These are phyloP conservation scores for Andinoacara biseriatus DNA, from an alignment of 2,113 vertebrate species.

Conservation along the genomic window DNA sequence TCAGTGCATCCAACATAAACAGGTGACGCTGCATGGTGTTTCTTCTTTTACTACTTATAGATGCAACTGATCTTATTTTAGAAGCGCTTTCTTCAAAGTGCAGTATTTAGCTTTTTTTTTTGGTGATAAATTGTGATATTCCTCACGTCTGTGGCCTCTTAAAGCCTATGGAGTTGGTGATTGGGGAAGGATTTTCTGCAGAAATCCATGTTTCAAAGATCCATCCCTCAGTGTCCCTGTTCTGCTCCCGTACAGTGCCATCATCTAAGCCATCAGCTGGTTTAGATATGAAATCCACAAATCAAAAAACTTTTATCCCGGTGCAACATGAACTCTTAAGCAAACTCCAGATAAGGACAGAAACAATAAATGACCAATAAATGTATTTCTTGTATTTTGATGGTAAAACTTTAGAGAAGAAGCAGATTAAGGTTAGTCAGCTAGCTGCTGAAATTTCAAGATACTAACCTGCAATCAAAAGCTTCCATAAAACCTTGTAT, in stretches of 20 bases:
- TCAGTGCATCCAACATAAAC: slow-evolving; percentile 67
- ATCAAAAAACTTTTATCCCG: neutral
- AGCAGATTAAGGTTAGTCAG: neutral
- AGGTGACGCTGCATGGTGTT: slow-evolving; percentile 51
- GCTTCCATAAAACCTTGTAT: neutral
- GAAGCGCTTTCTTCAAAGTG: neutral
- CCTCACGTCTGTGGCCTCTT: neutral
- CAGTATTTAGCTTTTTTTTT: neutral
- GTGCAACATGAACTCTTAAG: neutral
- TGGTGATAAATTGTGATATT: neutral
- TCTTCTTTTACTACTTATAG: neutral
- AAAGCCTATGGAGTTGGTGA: neutral
- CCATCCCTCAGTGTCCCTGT: neutral
- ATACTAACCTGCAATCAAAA: neutral
- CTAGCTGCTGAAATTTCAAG: neutral
- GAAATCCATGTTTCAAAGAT: neutral
- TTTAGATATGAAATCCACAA: neutral
- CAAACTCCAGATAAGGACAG: neutral
- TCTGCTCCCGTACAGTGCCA: neutral
- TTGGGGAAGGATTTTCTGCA: neutral
- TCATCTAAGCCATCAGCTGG: neutral
- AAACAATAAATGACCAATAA: neutral
- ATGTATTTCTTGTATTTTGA: neutral
- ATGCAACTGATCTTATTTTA: neutral
- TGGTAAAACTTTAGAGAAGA: neutral